phyloP scores from a whole-genome alignment of 2,113 vertebrate species.

The Cromileptes altivelis region DNA sequence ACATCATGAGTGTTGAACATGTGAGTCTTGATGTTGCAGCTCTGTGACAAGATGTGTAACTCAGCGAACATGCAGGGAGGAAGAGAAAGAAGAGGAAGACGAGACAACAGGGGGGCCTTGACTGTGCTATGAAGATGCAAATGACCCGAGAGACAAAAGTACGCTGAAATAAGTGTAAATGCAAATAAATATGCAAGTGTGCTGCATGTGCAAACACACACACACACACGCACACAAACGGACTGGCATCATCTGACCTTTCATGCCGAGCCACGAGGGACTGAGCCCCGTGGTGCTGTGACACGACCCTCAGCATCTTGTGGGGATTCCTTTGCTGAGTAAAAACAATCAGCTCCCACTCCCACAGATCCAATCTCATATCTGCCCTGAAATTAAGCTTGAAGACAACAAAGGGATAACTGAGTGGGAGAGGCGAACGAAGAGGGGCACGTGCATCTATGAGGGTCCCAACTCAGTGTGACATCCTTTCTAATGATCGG shows the following conservation, averaged over 20 bases:
- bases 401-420: slow-evolving; percentile 60
- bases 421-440: slow-evolving; percentile 28
- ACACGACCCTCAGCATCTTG: slow-evolving; percentile 41
- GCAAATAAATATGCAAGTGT: slow-evolving; percentile 54
- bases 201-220: neutral
- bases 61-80: slow-evolving; percentile 6
- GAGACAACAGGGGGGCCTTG: slow-evolving; percentile 14
- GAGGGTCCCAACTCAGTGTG: slow-evolving; percentile 67
- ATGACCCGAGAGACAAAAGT: slow-evolving; percentile 53
- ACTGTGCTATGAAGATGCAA: slow-evolving; percentile 62
- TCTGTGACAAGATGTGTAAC: neutral
- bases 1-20: neutral
- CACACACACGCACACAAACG: neutral
- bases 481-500: slow-evolving; percentile 70
- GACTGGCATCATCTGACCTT: slow-evolving; percentile 61
- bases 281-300: slow-evolving; percentile 16
- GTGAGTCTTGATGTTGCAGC: neutral
- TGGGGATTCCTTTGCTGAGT: slow-evolving; percentile 65
- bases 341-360: slow-evolving; percentile 54
- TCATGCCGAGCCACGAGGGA: slow-evolving; percentile 61
- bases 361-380: slow-evolving; percentile 58
- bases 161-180: slow-evolving; percentile 21
- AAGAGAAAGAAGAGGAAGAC: neutral
- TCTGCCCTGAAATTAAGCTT: slow-evolving; percentile 52
- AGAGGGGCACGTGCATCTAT: slow-evolving; percentile 47